These are phyloP conservation scores for Poeciliopsis presidionis DNA, from an alignment of 2,797 vertebrate species.

Conservation along the genomic window DNA sequence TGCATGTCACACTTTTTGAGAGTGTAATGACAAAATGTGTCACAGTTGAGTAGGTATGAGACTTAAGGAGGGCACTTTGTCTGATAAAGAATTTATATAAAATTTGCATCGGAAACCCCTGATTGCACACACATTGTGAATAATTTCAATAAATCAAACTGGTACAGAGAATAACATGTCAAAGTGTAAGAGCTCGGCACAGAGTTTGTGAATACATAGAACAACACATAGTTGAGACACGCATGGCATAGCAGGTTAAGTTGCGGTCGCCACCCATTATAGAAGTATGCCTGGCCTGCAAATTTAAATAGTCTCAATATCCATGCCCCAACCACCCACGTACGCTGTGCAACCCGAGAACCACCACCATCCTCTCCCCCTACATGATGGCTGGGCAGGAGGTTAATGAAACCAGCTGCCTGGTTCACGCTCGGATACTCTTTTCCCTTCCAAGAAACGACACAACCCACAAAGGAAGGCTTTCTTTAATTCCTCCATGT, in stretches of 20 bases:
- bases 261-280: slow-evolving; percentile 44
- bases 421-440: slow-evolving; percentile 73
- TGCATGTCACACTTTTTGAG: not conserved
- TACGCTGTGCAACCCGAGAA: not conserved
- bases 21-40: not conserved
- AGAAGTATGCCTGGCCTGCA: slow-evolving; percentile 59
- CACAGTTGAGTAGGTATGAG: not conserved
- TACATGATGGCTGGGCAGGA: slow-evolving; percentile 76
- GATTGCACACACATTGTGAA: not conserved
- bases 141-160: not conserved
- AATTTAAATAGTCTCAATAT: slow-evolving; percentile 81
- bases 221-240: slow-evolving; percentile 18
- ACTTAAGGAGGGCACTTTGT: not conserved
- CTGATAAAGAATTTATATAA: slow-evolving; percentile 3
- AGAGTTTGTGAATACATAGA: slow-evolving; percentile 5
- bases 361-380: slow-evolving; percentile 50
- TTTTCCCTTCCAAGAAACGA: slow-evolving; percentile 64
- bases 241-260: slow-evolving; percentile 36
- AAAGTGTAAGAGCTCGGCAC: not conserved
- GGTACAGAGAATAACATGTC: not conserved
- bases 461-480: slow-evolving; percentile 67
- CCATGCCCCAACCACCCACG: not conserved
- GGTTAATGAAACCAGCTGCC: slow-evolving; percentile 88
- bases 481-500: slow-evolving; percentile 56
- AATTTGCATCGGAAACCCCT: slow-evolving; percentile 11